Evolutionary conservation across 2,888 invertebrate species (phyloP).

Genomic region (Anthoptus insignis): DNA sequence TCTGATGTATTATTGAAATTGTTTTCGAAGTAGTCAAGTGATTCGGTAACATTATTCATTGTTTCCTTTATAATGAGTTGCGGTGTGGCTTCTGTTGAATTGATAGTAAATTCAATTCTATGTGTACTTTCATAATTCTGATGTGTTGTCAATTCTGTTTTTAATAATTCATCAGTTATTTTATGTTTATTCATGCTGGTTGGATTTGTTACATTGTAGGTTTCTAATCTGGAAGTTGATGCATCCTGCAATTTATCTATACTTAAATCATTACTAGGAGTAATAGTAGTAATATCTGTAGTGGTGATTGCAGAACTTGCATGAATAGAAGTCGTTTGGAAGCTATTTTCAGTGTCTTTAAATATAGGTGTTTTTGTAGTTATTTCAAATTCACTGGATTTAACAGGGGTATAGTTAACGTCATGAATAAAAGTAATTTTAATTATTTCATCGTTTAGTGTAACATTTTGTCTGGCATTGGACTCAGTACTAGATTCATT

Average conservation of each 20-base stretch:
- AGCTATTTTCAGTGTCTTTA: constrained; percentile 48
- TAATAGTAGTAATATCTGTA: background rate
- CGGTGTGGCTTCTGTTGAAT: constrained; percentile 21
- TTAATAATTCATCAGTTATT: background rate
- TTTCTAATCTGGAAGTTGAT: background rate
- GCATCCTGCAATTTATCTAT: background rate
- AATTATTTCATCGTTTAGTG: constrained; percentile 48
- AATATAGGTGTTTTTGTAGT: constrained; percentile 66
- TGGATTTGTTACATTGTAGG: background rate
- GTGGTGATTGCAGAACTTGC: background rate
- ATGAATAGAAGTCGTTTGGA: background rate
- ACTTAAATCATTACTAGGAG: background rate
- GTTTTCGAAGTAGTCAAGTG: constrained; percentile 46
- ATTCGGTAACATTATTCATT: constrained; percentile 38
- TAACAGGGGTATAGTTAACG: constrained; percentile 52
- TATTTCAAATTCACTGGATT: constrained; percentile 61
- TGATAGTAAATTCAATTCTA: constrained; percentile 29
- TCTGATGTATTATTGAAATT: constrained; percentile 53
- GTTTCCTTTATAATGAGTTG: constrained; percentile 38
- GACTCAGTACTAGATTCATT: constrained; percentile 21
- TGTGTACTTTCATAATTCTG: background rate
- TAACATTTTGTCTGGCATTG: constrained; percentile 37
- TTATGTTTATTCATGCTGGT: background rate
- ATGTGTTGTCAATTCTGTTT: constrained; percentile 5
- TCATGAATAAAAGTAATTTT: constrained; percentile 55